phyloP scores from a whole-genome alignment of 2,888 invertebrate species.

The Tiphia femorata region DNA sequence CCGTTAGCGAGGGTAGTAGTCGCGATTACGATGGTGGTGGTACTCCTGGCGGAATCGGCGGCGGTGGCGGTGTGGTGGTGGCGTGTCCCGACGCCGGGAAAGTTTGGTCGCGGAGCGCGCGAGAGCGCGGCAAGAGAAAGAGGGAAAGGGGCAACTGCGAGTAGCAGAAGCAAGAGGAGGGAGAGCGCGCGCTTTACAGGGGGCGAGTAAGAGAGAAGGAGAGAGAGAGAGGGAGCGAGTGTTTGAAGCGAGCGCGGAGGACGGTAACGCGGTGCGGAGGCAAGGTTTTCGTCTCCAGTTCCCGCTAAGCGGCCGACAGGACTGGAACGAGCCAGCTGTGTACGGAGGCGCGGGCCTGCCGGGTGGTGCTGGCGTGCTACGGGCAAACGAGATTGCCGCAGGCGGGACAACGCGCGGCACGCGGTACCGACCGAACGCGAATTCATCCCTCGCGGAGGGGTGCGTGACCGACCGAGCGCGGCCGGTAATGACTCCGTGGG shows the following conservation, averaged over 20 bases:
- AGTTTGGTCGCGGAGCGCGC: constrained; percentile 52
- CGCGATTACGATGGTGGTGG: neutral
- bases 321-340: constrained; percentile 56
- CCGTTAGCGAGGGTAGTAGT: constrained; percentile 21
- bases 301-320: constrained; percentile 67
- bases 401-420: constrained; percentile 6
- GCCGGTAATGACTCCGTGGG: constrained; percentile 25
- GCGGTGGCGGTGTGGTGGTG: constrained; percentile 22
- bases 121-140: constrained; percentile 27
- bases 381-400: constrained; percentile 16
- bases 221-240: constrained; percentile 40
- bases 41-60: constrained; percentile 11
- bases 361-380: constrained; percentile 21
- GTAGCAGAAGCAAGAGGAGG: constrained; percentile 16
- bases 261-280: constrained; percentile 45
- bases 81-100: constrained; percentile 56
- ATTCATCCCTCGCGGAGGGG: constrained; percentile 23
- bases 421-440: constrained; percentile 30
- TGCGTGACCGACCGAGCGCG: constrained; percentile 39
- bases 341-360: constrained; percentile 18
- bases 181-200: no score
- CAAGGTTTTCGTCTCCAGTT: constrained; percentile 60
- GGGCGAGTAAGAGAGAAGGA: constrained; percentile 15
- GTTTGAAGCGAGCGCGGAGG: constrained; percentile 52
- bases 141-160: constrained; percentile 35